Percentiles rank a stretch among this genome's conserved stretches.
Conservation (phyloP, 2,113 vertebrate species). For the Gila orcuttii region DNA sequence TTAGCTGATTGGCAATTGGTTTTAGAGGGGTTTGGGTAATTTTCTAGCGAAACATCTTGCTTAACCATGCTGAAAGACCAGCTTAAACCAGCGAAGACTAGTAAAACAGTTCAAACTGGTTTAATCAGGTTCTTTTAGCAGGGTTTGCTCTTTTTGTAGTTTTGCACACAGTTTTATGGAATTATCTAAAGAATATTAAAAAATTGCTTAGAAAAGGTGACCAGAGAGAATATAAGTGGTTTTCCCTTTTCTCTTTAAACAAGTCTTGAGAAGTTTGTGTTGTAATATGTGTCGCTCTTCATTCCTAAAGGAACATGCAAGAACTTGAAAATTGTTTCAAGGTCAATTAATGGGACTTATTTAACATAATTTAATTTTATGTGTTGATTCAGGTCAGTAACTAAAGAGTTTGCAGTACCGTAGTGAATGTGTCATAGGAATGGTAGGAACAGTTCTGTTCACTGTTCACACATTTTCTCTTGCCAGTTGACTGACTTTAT, state of each 20-base stretch:
- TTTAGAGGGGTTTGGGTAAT: neutral
- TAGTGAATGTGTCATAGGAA: neutral
- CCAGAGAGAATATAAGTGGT: neutral
- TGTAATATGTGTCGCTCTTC: neutral
- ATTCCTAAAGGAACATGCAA: neutral
- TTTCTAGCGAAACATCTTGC: neutral
- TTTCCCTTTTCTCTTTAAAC: neutral
- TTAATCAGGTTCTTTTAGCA: neutral
- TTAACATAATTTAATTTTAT: neutral
- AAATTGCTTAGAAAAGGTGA: neutral
- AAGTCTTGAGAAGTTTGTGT: neutral
- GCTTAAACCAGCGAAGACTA: neutral
- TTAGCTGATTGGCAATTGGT: neutral
- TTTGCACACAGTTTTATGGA: slow-evolving; percentile 29
- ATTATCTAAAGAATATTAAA: neutral
- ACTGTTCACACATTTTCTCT: too few species aligned
- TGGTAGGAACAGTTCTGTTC: too few species aligned
- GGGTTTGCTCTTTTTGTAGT: neutral
- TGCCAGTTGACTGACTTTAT: too few species aligned
- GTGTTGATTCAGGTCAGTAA: neutral
- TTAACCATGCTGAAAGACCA: neutral
- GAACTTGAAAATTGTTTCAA: neutral
- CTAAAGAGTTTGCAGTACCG: neutral
- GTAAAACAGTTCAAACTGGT: neutral
- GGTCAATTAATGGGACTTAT: neutral